Base-by-base conservation (phyloP, 2,888 invertebrate genomes). In the Escarpia spicata region DNA sequence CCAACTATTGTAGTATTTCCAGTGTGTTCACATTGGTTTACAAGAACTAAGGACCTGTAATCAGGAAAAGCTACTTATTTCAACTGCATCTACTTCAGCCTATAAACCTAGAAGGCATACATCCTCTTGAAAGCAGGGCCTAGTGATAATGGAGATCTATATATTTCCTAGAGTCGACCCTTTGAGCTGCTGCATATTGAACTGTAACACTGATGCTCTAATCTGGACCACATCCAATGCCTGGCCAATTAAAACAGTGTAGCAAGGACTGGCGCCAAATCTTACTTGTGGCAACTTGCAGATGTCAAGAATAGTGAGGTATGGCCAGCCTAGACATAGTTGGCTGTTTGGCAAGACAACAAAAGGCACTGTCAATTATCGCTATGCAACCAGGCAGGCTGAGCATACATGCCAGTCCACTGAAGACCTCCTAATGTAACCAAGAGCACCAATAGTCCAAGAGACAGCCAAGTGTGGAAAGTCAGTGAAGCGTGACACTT, bases 381-480 rank as follows among this genome's bases (percentile, higher is more conserved):
- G 3, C 75, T 52, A 75, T 75, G n/a, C n/a, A 75, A 75, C 75
- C 75, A 19, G n/a, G 26, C 75, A 26, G 75, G 6, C 75, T 75
- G 75, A 26, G 75, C 75, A 75, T 26, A 75, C 75, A n/a, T 4
- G 75, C 75, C 75, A 75, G 4, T 75, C n/a, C 75, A 43, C 44
- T 60, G 75, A 92, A 91, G 3, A 43, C n/a, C 91, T 94, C 31
- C 8, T n/a, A 90, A 37, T 31, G 43, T 58, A 94, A 91, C 90
- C 44, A 91, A 92, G 37, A 91, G 26, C 60, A 43, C 12, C 90
- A 92, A 26, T 44, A 10, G 90, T 45, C 19, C 52, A 31, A 43
- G 58, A 92, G 31, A 12, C 26, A 26, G 75, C 75, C 75, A 75
- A 26, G n/a, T 26, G 75, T 75, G 75, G 75, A 75, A 75, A n/a